Evolutionary conservation across 2,888 invertebrate species (phyloP), one percentile per base, ranked within the genome.

Genomic region (Malacosoma neustria): DNA sequence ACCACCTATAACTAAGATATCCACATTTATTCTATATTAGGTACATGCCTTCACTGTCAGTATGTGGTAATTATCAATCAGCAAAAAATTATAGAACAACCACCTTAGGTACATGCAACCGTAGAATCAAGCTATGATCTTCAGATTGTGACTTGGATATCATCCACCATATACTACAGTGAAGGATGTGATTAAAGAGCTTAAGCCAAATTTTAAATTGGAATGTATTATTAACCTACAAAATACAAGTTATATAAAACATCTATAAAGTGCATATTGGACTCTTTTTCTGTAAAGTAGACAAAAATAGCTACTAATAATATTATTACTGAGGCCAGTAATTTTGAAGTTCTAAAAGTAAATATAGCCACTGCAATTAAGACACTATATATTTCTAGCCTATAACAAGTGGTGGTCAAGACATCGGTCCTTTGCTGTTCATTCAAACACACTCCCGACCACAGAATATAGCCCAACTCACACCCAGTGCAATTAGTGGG

Each of bases 401-500:
- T 69, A 49, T 54, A 60, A 3, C 60, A 43, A 38, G 62, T 54
- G 46, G 51, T 57, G 34, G 38, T 57, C 44, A 75, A 40, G 36
- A 73, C 51, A 35, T 64, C 53, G 44, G 57, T 51, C 49, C 60
- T 69, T 13, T 60, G 39, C 38, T 54, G 51, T 34, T 52, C 57
- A 48, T 68, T 55, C 34, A 84, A 46, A 59, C 85, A 85, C 49
- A 56, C 61, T 6, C 72, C 72, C 52, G 62, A 61, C 72, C 70
- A 75, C 15, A 79, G 43, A 0, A 63, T 49, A 42, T 62, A 41
- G 32, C 42, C 42, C 1, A 49, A 11, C 30, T 91, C 90, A 86
- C 98, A 98, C 52, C 89, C 82, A 36, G 88, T 87, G 72, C 97
- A 98, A 89, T 95, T 94, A 61, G 93, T 92, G 11, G 94, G 91